Evolutionary conservation across 1,140 invertebrate species (phyloP), one percentile per base, ranked within the genome.

Genomic region (Zaprionus taronus): DNA sequence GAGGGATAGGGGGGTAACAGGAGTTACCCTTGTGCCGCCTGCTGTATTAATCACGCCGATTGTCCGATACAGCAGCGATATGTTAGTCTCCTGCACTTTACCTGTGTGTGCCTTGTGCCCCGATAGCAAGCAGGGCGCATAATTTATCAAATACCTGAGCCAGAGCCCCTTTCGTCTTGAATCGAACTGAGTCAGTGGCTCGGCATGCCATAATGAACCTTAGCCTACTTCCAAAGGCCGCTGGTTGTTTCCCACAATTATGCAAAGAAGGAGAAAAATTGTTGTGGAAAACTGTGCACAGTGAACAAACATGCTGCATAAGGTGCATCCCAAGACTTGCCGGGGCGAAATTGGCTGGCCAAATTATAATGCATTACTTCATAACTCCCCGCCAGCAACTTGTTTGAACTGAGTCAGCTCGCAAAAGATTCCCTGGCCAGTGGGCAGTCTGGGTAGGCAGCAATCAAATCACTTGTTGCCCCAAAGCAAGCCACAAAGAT

Each of bases 351-450:
- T 90, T 90, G 86, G 57, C 72, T 61, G 72, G 71, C 55, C 72
- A 90, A 90, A 90, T 90, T 90, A 90, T 90, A 90, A 90, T 90
- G 86, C 85, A 90, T 90, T 90, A 90, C 89, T 90, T 90, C 85
- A 90, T 90, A 90, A 90, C 82, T 91, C 79, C 85, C 67, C 83
- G 77, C 69, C 77, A 90, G 85, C 86, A 90, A 90, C 85, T 90
- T 90, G 85, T 90, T 90, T 85, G 79, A 89, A 89, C 85, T 89
- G 81, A 90, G 76, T 74, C 85, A 87, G 47, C 11, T 24, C 4
- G 56, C 44, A 34, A 61, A 49, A 74, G 73, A 64, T 77, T 77
- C 75, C 69, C 85, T 75, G 70, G 83, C 66, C 77, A 72, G 69
- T 70, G 67, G 72, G 60, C 51, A 63, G 47, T 36, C 41, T 31